Conservation (phyloP, 2,888 invertebrate genomes). For the Asteroscopus sphinx region DNA sequence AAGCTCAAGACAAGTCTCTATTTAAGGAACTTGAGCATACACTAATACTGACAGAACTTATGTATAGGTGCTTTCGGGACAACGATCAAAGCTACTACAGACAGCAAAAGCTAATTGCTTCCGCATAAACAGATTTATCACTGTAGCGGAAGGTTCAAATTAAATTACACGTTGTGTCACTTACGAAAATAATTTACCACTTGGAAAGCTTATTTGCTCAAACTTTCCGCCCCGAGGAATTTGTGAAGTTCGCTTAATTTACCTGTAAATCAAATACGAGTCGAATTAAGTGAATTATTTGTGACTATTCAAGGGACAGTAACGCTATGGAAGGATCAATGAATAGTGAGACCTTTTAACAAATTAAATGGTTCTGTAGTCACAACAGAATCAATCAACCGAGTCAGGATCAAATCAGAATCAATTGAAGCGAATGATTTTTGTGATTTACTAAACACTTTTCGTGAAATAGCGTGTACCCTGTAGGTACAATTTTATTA, state of each 20-base stretch:
- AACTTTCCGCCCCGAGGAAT: constrained; percentile 57
- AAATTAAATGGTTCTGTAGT: constrained; percentile 41
- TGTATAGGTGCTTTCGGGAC: constrained; percentile 55
- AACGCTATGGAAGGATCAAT: constrained; percentile 37
- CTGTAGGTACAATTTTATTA: background rate
- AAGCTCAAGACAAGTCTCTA: no score
- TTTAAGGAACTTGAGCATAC: constrained; percentile 30
- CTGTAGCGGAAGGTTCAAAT: constrained; percentile 39
- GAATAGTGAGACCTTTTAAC: constrained; percentile 35
- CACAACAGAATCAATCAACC: constrained; percentile 27
- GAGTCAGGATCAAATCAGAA: constrained; percentile 24
- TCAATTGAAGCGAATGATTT: constrained; percentile 26
- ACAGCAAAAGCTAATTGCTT: constrained; percentile 26
- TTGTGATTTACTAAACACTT: constrained; percentile 17
- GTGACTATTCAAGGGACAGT: constrained; percentile 45
- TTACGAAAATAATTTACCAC: constrained; percentile 51
- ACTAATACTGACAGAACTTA: constrained; percentile 12
- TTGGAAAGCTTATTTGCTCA: constrained; percentile 54
- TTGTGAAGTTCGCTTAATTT: constrained; percentile 59
- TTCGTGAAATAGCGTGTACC: background rate
- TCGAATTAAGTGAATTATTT: constrained; percentile 55
- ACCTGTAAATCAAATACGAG: constrained; percentile 61
- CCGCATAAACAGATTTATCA: constrained; percentile 33
- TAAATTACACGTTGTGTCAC: constrained; percentile 16
- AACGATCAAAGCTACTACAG: constrained; percentile 65